Percentiles rank a stretch among this genome's conserved stretches.
These are phyloP conservation scores for Andrena fulva DNA, from an alignment of 2,888 invertebrate genomes.

Conservation along the genomic window DNA sequence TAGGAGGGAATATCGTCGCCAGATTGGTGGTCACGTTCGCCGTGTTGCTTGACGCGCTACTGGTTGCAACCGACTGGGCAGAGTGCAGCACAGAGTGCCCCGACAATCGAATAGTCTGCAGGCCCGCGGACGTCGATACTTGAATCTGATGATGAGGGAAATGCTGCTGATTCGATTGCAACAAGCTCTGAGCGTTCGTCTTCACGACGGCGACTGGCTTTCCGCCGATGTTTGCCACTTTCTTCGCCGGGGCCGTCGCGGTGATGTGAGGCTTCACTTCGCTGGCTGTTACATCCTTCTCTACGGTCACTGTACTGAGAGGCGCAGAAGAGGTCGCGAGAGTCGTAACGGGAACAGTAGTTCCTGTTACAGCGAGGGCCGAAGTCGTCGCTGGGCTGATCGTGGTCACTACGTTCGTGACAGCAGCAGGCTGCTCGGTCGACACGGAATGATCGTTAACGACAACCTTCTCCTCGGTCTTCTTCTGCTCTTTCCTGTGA, in stretches of 20 bases:
- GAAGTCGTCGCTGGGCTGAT: conserved; percentile 67
- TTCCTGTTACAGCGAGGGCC: conserved; percentile 58
- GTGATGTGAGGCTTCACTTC: conserved; percentile 64
- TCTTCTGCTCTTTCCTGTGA: conserved; percentile 75
- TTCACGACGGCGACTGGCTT: conserved; percentile 83
- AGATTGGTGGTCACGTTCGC: conserved; percentile 77
- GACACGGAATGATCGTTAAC: conserved; percentile 69
- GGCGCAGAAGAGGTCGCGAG: conserved; percentile 78
- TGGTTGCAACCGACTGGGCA: conserved; percentile 83
- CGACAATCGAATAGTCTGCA: conserved; percentile 86
- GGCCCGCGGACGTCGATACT: conserved; percentile 84
- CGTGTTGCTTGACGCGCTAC: conserved; percentile 77
- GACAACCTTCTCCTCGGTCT: conserved; percentile 72
- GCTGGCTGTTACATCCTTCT: conserved; percentile 76
- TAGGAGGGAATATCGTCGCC: conserved; percentile 85
- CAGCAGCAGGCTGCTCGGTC: conserved; percentile 65
- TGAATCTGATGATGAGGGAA: conserved; percentile 84
- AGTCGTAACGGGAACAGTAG: conserved; percentile 59
- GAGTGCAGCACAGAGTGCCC: conserved; percentile 84
- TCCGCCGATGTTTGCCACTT: conserved; percentile 74
- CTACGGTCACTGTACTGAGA: conserved; percentile 84
- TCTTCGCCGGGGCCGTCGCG: conserved; percentile 75
- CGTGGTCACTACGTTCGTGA: conserved; percentile 64
- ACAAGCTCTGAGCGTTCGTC: conserved; percentile 80
- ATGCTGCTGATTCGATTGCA: conserved; percentile 83